phyloP scores from a whole-genome alignment of 1,140 invertebrate genomes.

The Armadillidium nasatum region DNA sequence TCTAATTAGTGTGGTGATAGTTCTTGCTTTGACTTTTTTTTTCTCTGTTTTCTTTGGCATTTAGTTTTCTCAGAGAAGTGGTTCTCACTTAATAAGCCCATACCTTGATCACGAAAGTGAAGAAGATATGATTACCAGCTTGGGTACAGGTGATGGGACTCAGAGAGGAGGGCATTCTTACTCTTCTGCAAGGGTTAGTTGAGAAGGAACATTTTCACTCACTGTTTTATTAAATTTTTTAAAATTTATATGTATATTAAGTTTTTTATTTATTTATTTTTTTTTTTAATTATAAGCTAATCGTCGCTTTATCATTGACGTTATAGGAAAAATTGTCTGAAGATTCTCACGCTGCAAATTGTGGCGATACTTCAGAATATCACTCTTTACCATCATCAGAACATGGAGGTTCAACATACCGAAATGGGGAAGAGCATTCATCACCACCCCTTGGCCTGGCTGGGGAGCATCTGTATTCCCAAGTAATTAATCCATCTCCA shows the following conservation, averaged over 20 bases:
- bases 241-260: neutral
- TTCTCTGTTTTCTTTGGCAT: neutral
- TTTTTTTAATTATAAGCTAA: neutral
- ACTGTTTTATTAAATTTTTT: neutral
- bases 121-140: neutral
- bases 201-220: neutral
- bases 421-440: neutral
- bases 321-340: neutral
- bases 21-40: no score
- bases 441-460: neutral
- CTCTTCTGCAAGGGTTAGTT: neutral
- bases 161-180: neutral
- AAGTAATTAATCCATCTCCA: neutral
- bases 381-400: neutral
- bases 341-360: neutral
- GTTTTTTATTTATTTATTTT: neutral
- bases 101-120: slow-evolving; percentile 4
- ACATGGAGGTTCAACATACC: neutral
- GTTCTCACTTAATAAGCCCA: neutral
- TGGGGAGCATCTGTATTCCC: neutral
- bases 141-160: neutral
- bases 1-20: no score
- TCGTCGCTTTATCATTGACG: neutral
- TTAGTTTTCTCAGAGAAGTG: neutral
- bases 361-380: neutral